Base-by-base conservation (phyloP, 1,140 invertebrate species). In the Pogonus chalceus region DNA sequence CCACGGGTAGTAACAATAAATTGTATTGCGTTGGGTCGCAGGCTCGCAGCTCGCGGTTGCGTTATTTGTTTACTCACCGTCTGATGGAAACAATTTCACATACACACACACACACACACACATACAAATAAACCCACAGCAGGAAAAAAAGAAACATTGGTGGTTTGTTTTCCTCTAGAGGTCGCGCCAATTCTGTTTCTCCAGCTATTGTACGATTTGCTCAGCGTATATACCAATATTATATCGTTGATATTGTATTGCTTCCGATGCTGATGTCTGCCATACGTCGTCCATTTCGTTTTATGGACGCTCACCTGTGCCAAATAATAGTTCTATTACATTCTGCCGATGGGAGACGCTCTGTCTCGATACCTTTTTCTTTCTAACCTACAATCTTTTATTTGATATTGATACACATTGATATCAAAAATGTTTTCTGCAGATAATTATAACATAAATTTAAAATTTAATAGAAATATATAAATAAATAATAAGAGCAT, bases 271-370 rank as follows among this genome's bases (percentile, higher is more conserved):
- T n/a, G n/a, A n/a, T n/a, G n/a, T n/a, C n/a, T n/a, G n/a, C n/a
- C n/a, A n/a, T n/a, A n/a, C n/a, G n/a, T 3, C 37, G 3, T 9
- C 7, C 18, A 18, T 43, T 43, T 43, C 26, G 26, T 31, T 43
- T 9, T 43, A 9, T 43, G 37, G 7, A 18, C 18, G 37, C 18
- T 43, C 37, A 12, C 37, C 18, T 9, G 26, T 18, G 37, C 18
- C 37, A 43, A 12, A 43, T 43, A 43, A 43, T 43, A 43, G 37
- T 43, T 43, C 18, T 16, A 43, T 43, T 43, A 43, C 37, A 43
- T 43, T 16, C 18, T 7, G 26, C 26, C 26, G 26, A 31, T 31
- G 4, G 4, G 26, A 31, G 26, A 7, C 26, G n/a, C n/a, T n/a
- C n/a, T n/a, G n/a, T n/a, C n/a, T n/a, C n/a, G n/a, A n/a, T n/a